Evolutionary conservation across 2,797 vertebrate species (phyloP), one percentile per base, ranked within the genome.

Genomic region (Acanthopagrus latus): DNA sequence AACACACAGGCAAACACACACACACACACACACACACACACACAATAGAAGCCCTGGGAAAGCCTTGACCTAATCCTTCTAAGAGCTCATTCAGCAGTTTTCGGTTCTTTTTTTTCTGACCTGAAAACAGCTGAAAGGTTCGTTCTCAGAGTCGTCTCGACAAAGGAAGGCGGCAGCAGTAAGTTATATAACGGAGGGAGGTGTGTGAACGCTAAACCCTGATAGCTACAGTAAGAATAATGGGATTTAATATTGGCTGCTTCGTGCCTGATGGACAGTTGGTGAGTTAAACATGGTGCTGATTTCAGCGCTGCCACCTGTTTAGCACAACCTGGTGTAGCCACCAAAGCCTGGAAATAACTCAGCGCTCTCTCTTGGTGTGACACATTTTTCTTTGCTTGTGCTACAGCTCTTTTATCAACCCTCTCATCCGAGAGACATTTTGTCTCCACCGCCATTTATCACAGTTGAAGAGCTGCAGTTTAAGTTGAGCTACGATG

Each of bases 71-170:
- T 57, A 14, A 55, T 68, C 58, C 23, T 50, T 60, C 38, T 44
- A 4, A 65, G 11, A 58, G 70, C 66, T 20, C 21, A 68, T 47
- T 81, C 71, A 64, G 57, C 83, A 55, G 44, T 33, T 72, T 65
- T 74, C 29, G 50, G 3, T 52, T 46, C 44, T 18, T 56, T 27
- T 27, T n/a, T 33, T 64, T 20, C 20, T 70, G 54, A 69, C 64
- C 48, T 78, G 48, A 72, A 46, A 80, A 17, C 48, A 64, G 62
- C 29, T 51, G 52, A 81, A 55, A 20, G 12, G 44, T 56, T 71
- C 12, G 7, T 58, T 67, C 44, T 38, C 27, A 54, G 7, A 16
- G 25, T 41, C 38, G 2, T 69, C 50, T 20, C 0, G 55, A 65
- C n/a, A 18, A 51, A 46, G n/a, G 16, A 10, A 70, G 10, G 38